Conservation (phyloP, 1,140 invertebrate genomes). For the Apocrypta bakeri region DNA sequence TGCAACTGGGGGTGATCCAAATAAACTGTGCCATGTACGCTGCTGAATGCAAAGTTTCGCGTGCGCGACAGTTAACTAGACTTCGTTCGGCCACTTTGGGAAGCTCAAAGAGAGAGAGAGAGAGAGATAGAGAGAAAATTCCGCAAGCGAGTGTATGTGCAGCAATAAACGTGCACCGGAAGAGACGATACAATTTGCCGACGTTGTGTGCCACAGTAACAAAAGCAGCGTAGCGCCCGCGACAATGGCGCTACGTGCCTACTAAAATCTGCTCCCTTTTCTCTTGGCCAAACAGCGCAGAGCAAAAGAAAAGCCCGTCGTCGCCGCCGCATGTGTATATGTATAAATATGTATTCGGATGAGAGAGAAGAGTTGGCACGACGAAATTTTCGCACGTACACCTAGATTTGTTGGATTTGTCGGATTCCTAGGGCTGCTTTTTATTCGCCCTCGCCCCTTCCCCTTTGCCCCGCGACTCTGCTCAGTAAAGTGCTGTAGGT, state of each 20-base stretch:
- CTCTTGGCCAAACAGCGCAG: slow-evolving; percentile 12
- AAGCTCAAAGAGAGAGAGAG: neutral
- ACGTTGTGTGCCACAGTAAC: slow-evolving; percentile 54
- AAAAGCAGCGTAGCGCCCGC: slow-evolving; percentile 60
- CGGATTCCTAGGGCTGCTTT: slow-evolving; percentile 54
- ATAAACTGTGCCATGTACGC: slow-evolving; percentile 30
- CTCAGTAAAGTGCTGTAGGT: neutral
- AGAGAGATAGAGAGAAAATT: neutral
- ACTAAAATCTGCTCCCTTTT: slow-evolving; percentile 12
- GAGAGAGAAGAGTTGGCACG: neutral
- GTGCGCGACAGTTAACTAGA: neutral
- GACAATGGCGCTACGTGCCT: slow-evolving; percentile 62
- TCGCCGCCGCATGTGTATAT: neutral
- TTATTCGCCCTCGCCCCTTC: neutral
- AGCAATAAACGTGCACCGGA: slow-evolving; percentile 43
- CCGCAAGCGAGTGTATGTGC: slow-evolving; percentile 19
- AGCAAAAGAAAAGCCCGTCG: slow-evolving; percentile 22
- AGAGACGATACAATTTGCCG: slow-evolving; percentile 68
- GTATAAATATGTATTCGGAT: slow-evolving; percentile 20
- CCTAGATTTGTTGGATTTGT: slow-evolving; percentile 68
- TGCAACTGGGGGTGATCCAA: slow-evolving; percentile 1
- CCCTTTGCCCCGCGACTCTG: neutral
- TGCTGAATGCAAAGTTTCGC: slow-evolving; percentile 14
- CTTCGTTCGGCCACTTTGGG: neutral
- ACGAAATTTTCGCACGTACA: slow-evolving; percentile 52